Evolutionary conservation across 2,888 invertebrate genomes (phyloP).

Genomic region (Eristalis pertinax): DNA sequence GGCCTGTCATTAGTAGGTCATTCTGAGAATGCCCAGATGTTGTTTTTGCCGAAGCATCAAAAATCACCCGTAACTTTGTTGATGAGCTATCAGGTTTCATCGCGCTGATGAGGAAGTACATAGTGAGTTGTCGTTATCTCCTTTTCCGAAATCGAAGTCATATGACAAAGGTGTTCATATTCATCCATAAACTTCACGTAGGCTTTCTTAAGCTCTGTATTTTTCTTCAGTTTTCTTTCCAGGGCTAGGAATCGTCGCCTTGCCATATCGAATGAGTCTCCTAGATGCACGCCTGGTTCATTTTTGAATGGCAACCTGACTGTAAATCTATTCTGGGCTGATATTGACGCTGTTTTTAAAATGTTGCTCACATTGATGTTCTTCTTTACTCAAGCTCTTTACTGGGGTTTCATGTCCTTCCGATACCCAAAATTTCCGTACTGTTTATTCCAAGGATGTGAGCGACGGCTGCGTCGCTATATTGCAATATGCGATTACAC

Average conservation of each 20-base stretch:
- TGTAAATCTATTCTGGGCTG: not conserved
- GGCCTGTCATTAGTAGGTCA: conserved; percentile 1
- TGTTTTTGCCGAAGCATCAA: not conserved
- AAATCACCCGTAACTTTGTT: not conserved
- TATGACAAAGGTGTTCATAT: not conserved
- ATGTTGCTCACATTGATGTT: not conserved
- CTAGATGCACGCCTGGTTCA: not conserved
- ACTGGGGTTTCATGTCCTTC: not conserved
- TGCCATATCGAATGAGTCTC: not conserved
- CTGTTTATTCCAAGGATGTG: not conserved
- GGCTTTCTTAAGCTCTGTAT: not conserved
- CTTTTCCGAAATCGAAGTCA: not conserved
- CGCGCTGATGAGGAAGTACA: not conserved
- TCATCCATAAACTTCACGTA: not conserved
- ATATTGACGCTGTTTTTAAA: not conserved
- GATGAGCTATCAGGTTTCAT: not conserved
- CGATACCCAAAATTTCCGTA: conserved; percentile 6
- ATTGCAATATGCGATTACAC: not conserved
- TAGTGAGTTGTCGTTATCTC: not conserved
- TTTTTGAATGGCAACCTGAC: not conserved
- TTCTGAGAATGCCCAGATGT: not conserved
- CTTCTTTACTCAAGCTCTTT: not conserved
- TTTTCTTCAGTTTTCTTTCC: not conserved
- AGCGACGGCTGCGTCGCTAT: not conserved
- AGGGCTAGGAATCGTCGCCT: not conserved